Evolutionary conservation across 2,113 vertebrate genomes (phyloP).

Genomic region (Otocyon megalotis): DNA sequence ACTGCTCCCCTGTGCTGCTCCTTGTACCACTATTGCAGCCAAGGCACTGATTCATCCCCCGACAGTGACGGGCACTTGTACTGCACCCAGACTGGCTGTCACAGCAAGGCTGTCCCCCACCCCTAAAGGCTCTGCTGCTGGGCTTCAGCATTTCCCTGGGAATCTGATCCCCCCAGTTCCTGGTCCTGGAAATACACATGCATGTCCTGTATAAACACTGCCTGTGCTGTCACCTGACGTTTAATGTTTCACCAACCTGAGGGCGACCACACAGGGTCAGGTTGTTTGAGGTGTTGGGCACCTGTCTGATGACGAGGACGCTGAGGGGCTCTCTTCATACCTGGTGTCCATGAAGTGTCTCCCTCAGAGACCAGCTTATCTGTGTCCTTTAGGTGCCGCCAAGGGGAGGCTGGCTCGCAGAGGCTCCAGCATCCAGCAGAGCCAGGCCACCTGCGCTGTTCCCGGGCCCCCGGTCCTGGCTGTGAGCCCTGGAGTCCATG

Average conservation of each 20-base stretch:
- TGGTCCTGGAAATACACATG: not conserved
- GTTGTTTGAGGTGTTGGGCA: not conserved
- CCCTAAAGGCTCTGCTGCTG: accelerated
- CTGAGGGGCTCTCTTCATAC: not conserved
- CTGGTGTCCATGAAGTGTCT: not conserved
- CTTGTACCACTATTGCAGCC: not conserved
- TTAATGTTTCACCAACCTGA: not conserved
- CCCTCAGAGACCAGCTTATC: not conserved
- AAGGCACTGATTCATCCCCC: accelerated
- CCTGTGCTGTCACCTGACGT: not conserved
- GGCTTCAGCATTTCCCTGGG: not conserved
- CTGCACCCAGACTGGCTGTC: not conserved
- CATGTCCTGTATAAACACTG: not conserved
- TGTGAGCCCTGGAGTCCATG: not conserved
- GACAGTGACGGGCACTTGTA: accelerated
- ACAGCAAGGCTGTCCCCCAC: too few relatives aligned
- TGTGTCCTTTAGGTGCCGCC: not conserved
- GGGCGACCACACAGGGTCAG: not conserved
- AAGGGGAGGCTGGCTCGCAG: not conserved
- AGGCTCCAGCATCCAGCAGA: not conserved
- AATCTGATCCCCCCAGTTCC: not conserved
- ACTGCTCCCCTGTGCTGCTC: not conserved
- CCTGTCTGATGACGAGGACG: not conserved
- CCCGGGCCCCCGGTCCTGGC: too few relatives aligned
- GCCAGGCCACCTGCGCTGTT: not conserved